Percentiles rank a stretch among this genome's conserved stretches.
Evolutionary conservation across 2,888 invertebrate species (phyloP).

Genomic region (Erpobdella octoculata): DNA sequence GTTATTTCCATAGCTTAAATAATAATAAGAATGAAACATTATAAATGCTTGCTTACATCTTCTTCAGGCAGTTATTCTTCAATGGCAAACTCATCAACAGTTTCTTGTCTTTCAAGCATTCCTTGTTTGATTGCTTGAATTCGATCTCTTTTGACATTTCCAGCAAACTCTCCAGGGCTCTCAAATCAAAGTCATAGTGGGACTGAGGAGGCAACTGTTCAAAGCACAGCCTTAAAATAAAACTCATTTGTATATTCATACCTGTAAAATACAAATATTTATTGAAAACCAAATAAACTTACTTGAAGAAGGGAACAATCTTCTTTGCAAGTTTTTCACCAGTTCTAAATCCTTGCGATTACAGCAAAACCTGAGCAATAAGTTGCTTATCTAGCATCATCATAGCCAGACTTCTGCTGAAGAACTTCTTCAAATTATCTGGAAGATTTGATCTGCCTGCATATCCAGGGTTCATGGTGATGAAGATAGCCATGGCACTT

Average conservation of each 20-base stretch:
- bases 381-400: conserved; percentile 94
- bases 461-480: conserved; percentile 99
- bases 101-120: conserved; percentile 45
- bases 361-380: conserved; percentile 99
- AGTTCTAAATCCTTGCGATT: conserved; percentile 95
- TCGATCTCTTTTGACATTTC: conserved; percentile 94
- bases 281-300: conserved; percentile 49
- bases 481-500: conserved; percentile 99
- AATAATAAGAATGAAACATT: not conserved
- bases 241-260: not conserved
- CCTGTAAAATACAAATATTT: not conserved
- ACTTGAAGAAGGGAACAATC: conserved; percentile 99
- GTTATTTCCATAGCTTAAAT: not conserved
- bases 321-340: conserved; percentile 97
- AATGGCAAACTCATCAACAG: conserved; percentile 79
- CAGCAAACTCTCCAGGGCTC: conserved; percentile 95
- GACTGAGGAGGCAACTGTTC: conserved; percentile 88
- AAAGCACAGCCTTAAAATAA: conserved; percentile 53
- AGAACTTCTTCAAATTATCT: conserved; percentile 96
- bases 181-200: conserved; percentile 92
- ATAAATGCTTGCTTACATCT: conserved; percentile 58
- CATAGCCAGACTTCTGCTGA: conserved; percentile 98
- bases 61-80: conserved; percentile 93
- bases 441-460: conserved; percentile 97
- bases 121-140: conserved; percentile 83